Evolutionary conservation across 2,113 vertebrate genomes (phyloP).

Genomic region (Maccullochella peelii): DNA sequence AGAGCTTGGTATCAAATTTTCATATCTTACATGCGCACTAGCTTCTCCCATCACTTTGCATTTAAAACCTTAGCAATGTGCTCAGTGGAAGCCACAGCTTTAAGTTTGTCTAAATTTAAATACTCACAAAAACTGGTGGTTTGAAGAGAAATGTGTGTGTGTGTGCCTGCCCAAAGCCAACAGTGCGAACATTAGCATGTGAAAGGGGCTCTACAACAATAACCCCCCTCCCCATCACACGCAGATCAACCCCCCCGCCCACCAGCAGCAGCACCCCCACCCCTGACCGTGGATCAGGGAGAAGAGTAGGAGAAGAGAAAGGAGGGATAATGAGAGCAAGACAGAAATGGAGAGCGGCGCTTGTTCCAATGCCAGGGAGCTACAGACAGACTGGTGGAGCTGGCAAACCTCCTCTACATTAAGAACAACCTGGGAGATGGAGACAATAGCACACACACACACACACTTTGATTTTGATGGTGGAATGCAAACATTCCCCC

Average conservation of each 20-base stretch:
- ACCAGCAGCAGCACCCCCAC: slow-evolving; percentile 36
- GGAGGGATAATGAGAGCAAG: slow-evolving; percentile 81
- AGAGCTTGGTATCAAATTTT: slow-evolving; percentile 1
- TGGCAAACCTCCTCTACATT: slow-evolving; percentile 62
- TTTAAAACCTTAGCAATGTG: slow-evolving; percentile 34
- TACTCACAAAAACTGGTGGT: slow-evolving; percentile 56
- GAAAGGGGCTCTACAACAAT: slow-evolving; percentile 77
- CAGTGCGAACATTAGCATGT: slow-evolving; percentile 77
- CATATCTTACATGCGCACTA: neutral
- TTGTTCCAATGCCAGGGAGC: slow-evolving; percentile 67
- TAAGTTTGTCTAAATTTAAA: slow-evolving; percentile 58
- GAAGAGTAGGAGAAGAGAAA: slow-evolving; percentile 75
- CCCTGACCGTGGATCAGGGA: slow-evolving; percentile 60
- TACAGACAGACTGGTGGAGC: slow-evolving; percentile 63
- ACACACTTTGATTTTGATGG: slow-evolving; percentile 47
- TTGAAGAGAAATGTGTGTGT: slow-evolving; percentile 44
- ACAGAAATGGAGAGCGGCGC: slow-evolving; percentile 63
- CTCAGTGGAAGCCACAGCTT: slow-evolving; percentile 37
- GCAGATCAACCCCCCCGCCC: slow-evolving; percentile 56
- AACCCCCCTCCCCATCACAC: slow-evolving; percentile 58
- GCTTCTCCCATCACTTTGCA: neutral
- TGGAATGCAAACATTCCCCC: slow-evolving; percentile 66
- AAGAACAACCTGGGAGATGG: slow-evolving; percentile 71
- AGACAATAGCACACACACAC: slow-evolving; percentile 59
- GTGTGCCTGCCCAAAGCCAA: slow-evolving; percentile 58